phyloP scores from a whole-genome alignment of 2,888 invertebrate species.

The Cinara cedri region DNA sequence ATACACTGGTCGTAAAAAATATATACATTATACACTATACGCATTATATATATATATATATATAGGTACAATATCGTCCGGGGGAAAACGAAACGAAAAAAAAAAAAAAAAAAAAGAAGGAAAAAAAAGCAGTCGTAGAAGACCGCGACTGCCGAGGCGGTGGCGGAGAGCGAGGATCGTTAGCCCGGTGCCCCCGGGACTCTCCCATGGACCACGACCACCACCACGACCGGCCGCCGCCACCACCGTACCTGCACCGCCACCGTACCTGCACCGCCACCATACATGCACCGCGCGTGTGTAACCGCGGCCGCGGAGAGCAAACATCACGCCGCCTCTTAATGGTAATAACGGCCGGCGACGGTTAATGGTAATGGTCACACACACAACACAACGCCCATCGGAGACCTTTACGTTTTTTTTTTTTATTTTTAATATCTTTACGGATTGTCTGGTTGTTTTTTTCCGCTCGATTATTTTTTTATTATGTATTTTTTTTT shows the following conservation, averaged over 20 bases:
- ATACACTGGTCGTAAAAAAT: background rate
- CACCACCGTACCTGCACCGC: no score
- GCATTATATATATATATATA: constrained; percentile 8
- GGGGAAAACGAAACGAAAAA: constrained; percentile 4
- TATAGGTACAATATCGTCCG: background rate
- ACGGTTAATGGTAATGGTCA: constrained; percentile 29
- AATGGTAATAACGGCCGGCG: constrained; percentile 40
- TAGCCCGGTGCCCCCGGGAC: constrained; percentile 48
- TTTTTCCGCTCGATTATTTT: no score
- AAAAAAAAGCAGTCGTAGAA: background rate
- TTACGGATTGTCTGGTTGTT: no score
- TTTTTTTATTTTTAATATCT: background rate
- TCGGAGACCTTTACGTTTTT: constrained; percentile 11
- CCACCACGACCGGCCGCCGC: constrained; percentile 14
- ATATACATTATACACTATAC: background rate
- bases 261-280: no score
- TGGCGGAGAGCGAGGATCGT: constrained; percentile 34
- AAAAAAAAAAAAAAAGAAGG: no score
- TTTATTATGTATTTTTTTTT: no score
- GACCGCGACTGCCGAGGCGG: background rate
- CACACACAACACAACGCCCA: constrained; percentile 43
- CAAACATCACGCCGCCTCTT: constrained; percentile 42
- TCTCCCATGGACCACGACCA: constrained; percentile 41
- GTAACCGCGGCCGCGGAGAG: no score
- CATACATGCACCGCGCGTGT: no score